These are phyloP conservation scores for Spea bombifrons DNA, from an alignment of 2,113 vertebrate species.

Conservation along the genomic window DNA sequence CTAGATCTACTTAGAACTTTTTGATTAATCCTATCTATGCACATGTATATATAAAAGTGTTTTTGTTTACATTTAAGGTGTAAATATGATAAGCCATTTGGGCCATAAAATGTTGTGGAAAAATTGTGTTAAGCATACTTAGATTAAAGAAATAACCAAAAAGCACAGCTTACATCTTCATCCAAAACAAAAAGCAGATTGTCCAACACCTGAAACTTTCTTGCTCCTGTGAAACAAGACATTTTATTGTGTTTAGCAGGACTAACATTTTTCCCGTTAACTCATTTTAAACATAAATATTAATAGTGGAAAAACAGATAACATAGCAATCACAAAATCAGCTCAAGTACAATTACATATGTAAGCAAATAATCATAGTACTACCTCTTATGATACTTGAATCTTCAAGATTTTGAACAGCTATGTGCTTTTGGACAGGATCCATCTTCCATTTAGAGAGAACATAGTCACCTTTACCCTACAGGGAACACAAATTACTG, in stretches of 20 bases:
- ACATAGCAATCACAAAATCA: not conserved
- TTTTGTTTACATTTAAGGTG: no score
- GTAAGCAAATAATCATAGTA: not conserved
- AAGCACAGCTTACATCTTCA: constrained; percentile 70
- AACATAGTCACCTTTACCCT: constrained; percentile 75
- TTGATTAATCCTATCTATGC: no score
- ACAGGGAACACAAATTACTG: constrained; percentile 17
- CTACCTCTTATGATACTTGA: constrained; percentile 80
- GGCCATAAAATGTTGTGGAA: no score
- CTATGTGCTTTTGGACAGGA: constrained; percentile 60
- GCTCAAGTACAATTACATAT: not conserved
- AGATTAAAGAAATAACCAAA: not conserved
- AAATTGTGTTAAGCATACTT: no score
- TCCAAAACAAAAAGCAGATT: constrained; percentile 84
- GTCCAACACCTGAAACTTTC: constrained; percentile 79
- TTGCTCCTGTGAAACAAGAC: constrained; percentile 71
- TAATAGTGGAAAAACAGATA: not conserved
- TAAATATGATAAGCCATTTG: no score
- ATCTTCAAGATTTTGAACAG: constrained; percentile 64
- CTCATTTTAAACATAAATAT: not conserved
- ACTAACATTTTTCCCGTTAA: no score
- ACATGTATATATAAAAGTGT: no score
- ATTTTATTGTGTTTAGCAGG: no score
- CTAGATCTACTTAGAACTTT: no score
- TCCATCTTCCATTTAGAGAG: constrained; percentile 80